Conservation (phyloP, 1,140 invertebrate species). For the Bombus consobrinus region DNA sequence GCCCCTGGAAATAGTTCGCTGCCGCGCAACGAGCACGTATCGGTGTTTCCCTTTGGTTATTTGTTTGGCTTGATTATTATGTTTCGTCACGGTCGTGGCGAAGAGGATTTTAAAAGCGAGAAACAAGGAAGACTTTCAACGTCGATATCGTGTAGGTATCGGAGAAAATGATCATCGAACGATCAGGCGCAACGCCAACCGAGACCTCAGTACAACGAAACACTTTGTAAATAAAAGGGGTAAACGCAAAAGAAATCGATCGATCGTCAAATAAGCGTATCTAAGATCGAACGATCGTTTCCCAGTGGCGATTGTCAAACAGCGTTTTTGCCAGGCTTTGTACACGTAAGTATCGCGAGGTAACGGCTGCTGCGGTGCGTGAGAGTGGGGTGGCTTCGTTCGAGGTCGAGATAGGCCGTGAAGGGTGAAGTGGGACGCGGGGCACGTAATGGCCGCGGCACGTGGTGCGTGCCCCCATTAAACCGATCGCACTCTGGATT, state of each 20-base stretch:
- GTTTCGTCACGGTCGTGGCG: not conserved
- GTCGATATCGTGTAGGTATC: not conserved
- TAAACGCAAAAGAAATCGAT: not conserved
- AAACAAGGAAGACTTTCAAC: not conserved
- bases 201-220: not conserved
- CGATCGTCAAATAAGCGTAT: not conserved
- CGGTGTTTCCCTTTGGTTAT: not conserved
- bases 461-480: constrained; percentile 74
- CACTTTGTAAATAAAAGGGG: not conserved
- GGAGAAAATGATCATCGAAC: too few species aligned
- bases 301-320: not conserved
- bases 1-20: constrained; percentile 4
- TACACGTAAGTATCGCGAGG: constrained; percentile 48
- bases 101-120: not conserved
- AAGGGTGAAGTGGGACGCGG: constrained; percentile 19
- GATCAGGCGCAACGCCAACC: too few species aligned
- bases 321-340: constrained; percentile 28
- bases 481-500: constrained; percentile 73
- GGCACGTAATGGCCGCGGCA: constrained; percentile 69
- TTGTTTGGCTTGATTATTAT: not conserved
- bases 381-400: constrained; percentile 12
- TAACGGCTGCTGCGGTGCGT: constrained; percentile 36
- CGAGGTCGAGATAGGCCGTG: constrained; percentile 27
- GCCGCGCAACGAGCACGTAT: constrained; percentile 3
- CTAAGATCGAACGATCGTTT: not conserved